Percentiles rank a stretch among this genome's conserved stretches.
These are phyloP conservation scores for Rhingia rostrata DNA, from an alignment of 2,888 invertebrate genomes.

Conservation along the genomic window DNA sequence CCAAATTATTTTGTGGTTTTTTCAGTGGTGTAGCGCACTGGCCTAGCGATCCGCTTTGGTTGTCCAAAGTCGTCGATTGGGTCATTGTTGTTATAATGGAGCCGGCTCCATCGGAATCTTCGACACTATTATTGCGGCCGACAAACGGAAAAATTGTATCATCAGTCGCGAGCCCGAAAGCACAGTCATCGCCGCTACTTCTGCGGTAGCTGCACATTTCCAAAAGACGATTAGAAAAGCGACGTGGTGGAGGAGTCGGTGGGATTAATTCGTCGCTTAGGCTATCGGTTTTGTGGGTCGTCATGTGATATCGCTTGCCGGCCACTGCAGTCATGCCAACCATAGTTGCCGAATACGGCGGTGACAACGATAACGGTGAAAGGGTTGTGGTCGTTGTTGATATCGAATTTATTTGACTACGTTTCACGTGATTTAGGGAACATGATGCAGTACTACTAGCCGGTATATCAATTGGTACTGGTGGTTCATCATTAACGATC, in stretches of 20 bases:
- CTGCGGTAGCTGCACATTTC: slow-evolving; percentile 58
- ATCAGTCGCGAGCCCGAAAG: slow-evolving; percentile 38
- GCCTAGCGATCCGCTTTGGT: slow-evolving; percentile 69
- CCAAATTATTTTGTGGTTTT: slow-evolving; percentile 12
- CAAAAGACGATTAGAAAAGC: slow-evolving; percentile 56
- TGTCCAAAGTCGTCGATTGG: slow-evolving; percentile 77
- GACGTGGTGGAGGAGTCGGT: slow-evolving; percentile 85
- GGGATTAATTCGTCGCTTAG: slow-evolving; percentile 85
- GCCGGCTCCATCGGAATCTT: slow-evolving; percentile 78
- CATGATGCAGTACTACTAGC: neutral
- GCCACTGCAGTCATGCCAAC: neutral
- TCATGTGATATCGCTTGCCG: slow-evolving; percentile 23
- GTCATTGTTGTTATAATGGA: slow-evolving; percentile 78
- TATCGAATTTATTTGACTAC: slow-evolving; percentile 65
- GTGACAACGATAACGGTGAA: slow-evolving; percentile 66
- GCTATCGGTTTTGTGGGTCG: slow-evolving; percentile 44
- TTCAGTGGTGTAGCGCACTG: slow-evolving; percentile 72
- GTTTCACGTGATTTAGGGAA: slow-evolving; percentile 52
- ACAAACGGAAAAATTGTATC: slow-evolving; percentile 48
- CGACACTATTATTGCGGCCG: slow-evolving; percentile 76
- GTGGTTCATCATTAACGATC: slow-evolving; percentile 22
- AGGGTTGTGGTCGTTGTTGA: slow-evolving; percentile 70
- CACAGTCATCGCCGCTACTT: slow-evolving; percentile 55
- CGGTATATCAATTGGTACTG: neutral
- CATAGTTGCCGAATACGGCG: slow-evolving; percentile 47